phyloP scores from a whole-genome alignment of 2,888 invertebrate species.

The Craniophora ligustri region DNA sequence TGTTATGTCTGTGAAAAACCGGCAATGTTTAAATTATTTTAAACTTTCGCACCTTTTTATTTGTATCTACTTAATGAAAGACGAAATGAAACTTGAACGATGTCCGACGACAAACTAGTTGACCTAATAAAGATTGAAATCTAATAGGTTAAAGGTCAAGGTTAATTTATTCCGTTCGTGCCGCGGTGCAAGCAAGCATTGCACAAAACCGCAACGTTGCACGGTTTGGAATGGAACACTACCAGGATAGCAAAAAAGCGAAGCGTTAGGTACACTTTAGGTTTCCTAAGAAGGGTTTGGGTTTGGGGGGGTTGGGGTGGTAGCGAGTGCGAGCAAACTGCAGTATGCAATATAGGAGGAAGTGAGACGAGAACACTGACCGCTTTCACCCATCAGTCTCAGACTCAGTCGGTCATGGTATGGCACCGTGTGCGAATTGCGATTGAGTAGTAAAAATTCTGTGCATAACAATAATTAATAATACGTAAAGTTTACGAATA shows the following conservation, averaged over 20 bases:
- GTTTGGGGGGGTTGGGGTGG: neutral
- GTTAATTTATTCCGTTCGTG: neutral
- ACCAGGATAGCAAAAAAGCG: constrained; percentile 7
- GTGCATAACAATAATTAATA: too few species aligned
- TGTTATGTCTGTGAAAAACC: too few species aligned
- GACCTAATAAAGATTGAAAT: too few species aligned
- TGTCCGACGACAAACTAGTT: too few species aligned
- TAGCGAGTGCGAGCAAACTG: neutral
- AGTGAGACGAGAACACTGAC: neutral
- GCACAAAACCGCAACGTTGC: constrained; percentile 1
- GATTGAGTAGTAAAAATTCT: too few species aligned
- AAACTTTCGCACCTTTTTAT: too few species aligned
- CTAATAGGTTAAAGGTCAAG: too few species aligned
- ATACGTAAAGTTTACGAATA: too few species aligned
- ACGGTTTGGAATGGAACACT: neutral
- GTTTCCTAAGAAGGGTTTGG: neutral
- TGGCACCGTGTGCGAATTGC: neutral
- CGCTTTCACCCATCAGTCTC: too few species aligned
- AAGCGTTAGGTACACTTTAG: neutral
- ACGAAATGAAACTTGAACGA: too few species aligned
- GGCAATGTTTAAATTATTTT: too few species aligned
- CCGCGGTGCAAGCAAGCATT: neutral
- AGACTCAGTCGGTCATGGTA: neutral
- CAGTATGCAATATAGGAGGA: neutral
- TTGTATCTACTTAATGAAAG: too few species aligned